A percentile compares a stretch with the other conserved stretches of the same genome.
phyloP scores from a whole-genome alignment of 2,113 vertebrate genomes.

The Sinocyclocheilus maitianheensis region DNA sequence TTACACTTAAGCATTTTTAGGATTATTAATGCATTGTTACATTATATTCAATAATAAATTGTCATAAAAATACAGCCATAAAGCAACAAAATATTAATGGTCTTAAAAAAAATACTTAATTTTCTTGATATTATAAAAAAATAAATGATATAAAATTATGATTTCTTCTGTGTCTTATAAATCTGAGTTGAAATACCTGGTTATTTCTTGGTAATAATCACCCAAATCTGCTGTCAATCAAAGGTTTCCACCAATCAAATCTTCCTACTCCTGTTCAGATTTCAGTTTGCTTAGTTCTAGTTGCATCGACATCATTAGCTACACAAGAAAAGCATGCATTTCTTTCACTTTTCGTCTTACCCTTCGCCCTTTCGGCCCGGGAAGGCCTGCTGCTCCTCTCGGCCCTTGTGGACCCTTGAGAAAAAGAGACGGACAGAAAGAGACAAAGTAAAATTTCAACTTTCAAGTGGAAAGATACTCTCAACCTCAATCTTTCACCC shows the following conservation, averaged over 20 bases:
- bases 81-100: too few relatives aligned
- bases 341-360: constrained; percentile 74
- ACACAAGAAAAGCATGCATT: not conserved
- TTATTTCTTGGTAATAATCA: too few relatives aligned
- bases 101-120: too few relatives aligned
- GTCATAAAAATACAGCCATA: too few relatives aligned
- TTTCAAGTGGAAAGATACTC: not conserved
- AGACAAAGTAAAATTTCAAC: not conserved
- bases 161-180: too few relatives aligned
- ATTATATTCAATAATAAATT: too few relatives aligned
- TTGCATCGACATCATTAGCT: not conserved
- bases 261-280: not conserved
- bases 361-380: constrained; percentile 87
- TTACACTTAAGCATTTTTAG: not conserved
- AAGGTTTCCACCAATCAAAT: not conserved
- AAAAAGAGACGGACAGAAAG: not conserved
- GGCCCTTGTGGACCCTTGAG: constrained; percentile 83
- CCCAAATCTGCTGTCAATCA: not conserved
- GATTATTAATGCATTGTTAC: too few relatives aligned
- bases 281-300: not conserved
- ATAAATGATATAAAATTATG: too few relatives aligned
- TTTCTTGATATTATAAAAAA: too few relatives aligned
- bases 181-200: too few relatives aligned
- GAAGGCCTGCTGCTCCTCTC: constrained; percentile 81
- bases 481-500: not conserved